These are phyloP conservation scores for Agrotis puta DNA, from an alignment of 2,888 invertebrate genomes.

Conservation along the genomic window DNA sequence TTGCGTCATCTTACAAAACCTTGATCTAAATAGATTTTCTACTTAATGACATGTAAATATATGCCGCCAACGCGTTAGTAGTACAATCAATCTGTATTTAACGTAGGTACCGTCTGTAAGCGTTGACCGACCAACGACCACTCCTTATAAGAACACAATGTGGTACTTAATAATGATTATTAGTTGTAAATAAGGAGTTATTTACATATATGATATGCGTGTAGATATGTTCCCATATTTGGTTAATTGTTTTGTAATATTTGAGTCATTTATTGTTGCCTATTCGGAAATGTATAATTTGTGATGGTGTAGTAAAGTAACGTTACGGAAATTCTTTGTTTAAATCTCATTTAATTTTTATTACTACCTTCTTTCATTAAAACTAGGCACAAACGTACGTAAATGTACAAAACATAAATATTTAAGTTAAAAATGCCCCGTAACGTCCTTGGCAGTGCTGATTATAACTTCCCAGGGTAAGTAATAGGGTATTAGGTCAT, in stretches of 20 bases:
- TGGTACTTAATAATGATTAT: conserved; percentile 8
- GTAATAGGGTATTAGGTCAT: conserved; percentile 47
- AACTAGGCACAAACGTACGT: neutral
- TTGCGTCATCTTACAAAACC: conserved; percentile 73
- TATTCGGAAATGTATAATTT: neutral
- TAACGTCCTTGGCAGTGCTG: conserved; percentile 40
- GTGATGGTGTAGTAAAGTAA: neutral
- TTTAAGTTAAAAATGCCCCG: conserved; percentile 9
- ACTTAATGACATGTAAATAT: conserved; percentile 80
- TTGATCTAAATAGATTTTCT: conserved; percentile 82
- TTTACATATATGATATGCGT: conserved; percentile 5
- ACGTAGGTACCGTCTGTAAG: conserved; percentile 32
- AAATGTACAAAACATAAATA: conserved; percentile 16
- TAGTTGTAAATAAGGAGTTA: conserved; percentile 10
- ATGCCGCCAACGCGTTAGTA: conserved; percentile 73
- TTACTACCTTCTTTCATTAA: neutral
- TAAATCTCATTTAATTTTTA: conserved; percentile 5
- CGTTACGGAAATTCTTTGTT: neutral
- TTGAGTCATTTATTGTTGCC: neutral
- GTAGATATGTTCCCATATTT: conserved; percentile 16
- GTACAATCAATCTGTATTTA: conserved; percentile 67
- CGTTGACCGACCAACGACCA: conserved; percentile 23
- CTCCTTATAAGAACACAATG: conserved; percentile 42
- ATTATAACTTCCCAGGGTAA: conserved; percentile 43
- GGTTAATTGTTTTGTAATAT: conserved; percentile 8